Percentiles rank a stretch among this genome's conserved stretches.
phyloP scores from a whole-genome alignment of 64 coral and sea anemone genomes.

The Trachythela sp. region DNA sequence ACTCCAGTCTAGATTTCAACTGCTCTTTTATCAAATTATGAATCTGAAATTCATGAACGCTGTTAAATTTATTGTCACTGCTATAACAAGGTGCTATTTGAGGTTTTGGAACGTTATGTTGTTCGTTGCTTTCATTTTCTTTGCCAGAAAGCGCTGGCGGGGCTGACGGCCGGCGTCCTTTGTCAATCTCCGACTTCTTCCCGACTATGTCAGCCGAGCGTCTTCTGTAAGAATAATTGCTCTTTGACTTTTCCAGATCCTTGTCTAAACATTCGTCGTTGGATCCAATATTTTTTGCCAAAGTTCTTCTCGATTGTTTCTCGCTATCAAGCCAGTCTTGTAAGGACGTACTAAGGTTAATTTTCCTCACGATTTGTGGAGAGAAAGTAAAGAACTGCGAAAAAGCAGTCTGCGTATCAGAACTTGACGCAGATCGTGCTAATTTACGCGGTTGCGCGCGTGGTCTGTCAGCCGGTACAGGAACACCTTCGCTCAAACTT shows the following conservation, averaged over 20 bases:
- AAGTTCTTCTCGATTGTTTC: background rate
- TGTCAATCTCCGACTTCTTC: background rate
- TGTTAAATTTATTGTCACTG: background rate
- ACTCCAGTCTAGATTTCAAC: background rate
- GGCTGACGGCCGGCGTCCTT: background rate
- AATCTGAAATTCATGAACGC: background rate
- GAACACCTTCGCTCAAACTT: background rate
- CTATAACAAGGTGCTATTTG: background rate
- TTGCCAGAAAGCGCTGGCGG: background rate
- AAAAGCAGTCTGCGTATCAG: background rate
- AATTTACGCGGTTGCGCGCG: slow-evolving; percentile 3
- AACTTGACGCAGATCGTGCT: background rate
- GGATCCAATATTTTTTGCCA: background rate
- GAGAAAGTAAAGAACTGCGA: background rate
- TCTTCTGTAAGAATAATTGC: background rate
- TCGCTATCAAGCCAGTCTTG: slow-evolving; percentile 10
- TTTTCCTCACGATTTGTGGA: background rate
- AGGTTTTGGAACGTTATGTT: background rate
- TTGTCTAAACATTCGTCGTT: background rate
- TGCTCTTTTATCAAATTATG: background rate
- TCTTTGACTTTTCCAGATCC: background rate
- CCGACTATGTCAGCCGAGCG: background rate
- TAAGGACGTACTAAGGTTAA: background rate
- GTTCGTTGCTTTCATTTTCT: background rate
- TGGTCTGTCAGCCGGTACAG: background rate